Percentiles rank a stretch among this genome's conserved stretches.
Evolutionary conservation across 1,140 invertebrate species (phyloP).

Genomic region (Drosophila bocqueti): DNA sequence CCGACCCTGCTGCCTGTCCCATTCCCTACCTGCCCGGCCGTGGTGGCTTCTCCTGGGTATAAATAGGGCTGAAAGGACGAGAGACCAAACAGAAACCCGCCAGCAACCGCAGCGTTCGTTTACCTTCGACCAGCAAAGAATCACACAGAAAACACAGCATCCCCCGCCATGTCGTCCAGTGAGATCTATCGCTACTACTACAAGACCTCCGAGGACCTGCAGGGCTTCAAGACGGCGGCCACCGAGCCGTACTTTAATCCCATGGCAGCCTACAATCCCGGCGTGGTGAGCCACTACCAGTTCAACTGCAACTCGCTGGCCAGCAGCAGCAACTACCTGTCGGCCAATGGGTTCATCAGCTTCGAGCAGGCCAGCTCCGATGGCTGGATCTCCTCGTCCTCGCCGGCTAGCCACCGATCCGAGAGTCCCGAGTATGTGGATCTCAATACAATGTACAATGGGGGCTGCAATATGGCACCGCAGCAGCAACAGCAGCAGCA

Average conservation of each 20-base stretch:
- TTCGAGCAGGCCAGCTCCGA: slow-evolving; percentile 85
- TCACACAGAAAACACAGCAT: slow-evolving; percentile 1
- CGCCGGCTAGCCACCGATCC: slow-evolving; percentile 87
- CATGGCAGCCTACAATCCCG: slow-evolving; percentile 80
- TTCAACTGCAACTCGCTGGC: slow-evolving; percentile 71
- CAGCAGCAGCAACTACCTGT: slow-evolving; percentile 71
- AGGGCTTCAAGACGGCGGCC: slow-evolving; percentile 68
- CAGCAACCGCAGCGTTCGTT: slow-evolving; percentile 50
- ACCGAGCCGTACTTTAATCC: slow-evolving; percentile 78
- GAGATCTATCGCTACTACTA: slow-evolving; percentile 84
- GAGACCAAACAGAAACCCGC: slow-evolving; percentile 64
- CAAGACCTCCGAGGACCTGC: slow-evolving; percentile 82
- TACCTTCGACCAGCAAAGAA: not conserved
- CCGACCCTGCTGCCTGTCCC: slow-evolving; percentile 18
- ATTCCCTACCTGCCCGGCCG: slow-evolving; percentile 45
- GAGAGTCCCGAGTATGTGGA: slow-evolving; percentile 86
- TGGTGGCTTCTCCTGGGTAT: slow-evolving; percentile 67
- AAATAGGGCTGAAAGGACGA: slow-evolving; percentile 67
- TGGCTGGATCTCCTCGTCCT: slow-evolving; percentile 88
- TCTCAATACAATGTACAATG: slow-evolving; percentile 79
- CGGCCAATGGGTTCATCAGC: slow-evolving; percentile 74
- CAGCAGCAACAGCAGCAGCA: slow-evolving; percentile 32
- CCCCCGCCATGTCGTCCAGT: slow-evolving; percentile 71
- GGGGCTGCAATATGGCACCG: slow-evolving; percentile 33
- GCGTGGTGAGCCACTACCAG: slow-evolving; percentile 64